phyloP scores from a whole-genome alignment of 2,888 invertebrate genomes.

The Amphipoea oculea region DNA sequence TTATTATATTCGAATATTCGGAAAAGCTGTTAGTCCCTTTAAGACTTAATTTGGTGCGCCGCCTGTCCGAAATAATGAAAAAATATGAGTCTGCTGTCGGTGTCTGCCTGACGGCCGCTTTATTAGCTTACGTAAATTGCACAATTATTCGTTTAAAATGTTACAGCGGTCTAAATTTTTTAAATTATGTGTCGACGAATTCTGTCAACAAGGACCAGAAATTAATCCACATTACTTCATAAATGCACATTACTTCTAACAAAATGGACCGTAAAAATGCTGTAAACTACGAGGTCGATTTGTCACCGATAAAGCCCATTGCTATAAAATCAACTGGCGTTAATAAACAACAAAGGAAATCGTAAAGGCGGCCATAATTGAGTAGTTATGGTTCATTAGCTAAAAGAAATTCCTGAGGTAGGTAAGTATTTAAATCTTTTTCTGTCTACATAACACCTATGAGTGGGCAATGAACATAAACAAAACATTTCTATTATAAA shows the following conservation, averaged over 20 bases:
- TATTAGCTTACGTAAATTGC: conserved; percentile 70
- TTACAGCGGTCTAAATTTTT: conserved; percentile 16
- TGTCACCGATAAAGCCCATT: conserved; percentile 71
- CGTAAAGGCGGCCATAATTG: conserved; percentile 59
- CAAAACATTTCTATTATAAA: conserved; percentile 17
- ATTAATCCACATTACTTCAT: conserved; percentile 52
- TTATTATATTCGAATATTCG: conserved; percentile 27
- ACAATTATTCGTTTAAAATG: conserved; percentile 66
- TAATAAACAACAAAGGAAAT: conserved; percentile 65
- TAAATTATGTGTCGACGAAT: conserved; percentile 1
- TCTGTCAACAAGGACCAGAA: conserved; percentile 20
- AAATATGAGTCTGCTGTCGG: conserved; percentile 69
- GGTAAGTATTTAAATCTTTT: conserved; percentile 30
- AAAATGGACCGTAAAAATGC: conserved; percentile 69
- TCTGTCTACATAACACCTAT: conserved; percentile 18
- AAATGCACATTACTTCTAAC: conserved; percentile 61
- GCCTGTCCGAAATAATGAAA: conserved; percentile 71
- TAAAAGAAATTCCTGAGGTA: conserved; percentile 21
- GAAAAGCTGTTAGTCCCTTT: conserved; percentile 55
- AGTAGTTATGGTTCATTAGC: conserved; percentile 51
- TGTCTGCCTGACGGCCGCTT: conserved; percentile 61
- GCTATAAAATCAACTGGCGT: conserved; percentile 63
- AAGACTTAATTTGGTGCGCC: conserved; percentile 63
- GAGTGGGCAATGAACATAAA: conserved; percentile 19
- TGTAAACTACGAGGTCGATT: conserved; percentile 70